Evolutionary conservation across 2,888 invertebrate species (phyloP).

Genomic region (Allacma fusca): DNA sequence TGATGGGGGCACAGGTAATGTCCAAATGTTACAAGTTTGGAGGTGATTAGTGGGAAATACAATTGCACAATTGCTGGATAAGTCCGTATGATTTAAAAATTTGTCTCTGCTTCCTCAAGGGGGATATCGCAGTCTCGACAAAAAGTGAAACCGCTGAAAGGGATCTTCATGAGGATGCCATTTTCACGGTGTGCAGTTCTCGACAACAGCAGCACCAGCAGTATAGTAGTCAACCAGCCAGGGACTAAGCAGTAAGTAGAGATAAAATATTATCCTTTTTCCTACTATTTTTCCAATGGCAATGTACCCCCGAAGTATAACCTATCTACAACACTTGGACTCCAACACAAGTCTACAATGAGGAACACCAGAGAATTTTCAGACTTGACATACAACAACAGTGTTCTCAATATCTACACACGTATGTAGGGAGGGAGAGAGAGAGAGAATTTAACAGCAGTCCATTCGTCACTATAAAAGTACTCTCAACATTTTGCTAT

Average conservation of each 20-base stretch:
- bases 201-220: slow-evolving; percentile 35
- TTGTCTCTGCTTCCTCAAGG: slow-evolving; percentile 4
- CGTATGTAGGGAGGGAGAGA: neutral
- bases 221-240: slow-evolving; percentile 9
- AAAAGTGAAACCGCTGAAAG: slow-evolving; percentile 35
- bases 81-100: neutral
- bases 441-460: neutral
- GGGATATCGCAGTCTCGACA: slow-evolving; percentile 10
- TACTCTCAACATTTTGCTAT: slow-evolving; percentile 11
- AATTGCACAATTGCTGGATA: neutral
- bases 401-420: slow-evolving; percentile 1
- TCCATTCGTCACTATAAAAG: slow-evolving; percentile 10
- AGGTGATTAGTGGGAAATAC: neutral
- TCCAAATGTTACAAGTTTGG: neutral
- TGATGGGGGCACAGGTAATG: neutral
- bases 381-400: slow-evolving; percentile 16
- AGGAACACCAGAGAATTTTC: slow-evolving; percentile 13
- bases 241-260: slow-evolving; percentile 26
- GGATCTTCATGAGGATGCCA: slow-evolving; percentile 38
- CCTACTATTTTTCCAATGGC: slow-evolving; percentile 36
- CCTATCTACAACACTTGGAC: neutral
- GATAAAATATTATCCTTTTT: slow-evolving; percentile 33
- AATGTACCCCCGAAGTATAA: slow-evolving; percentile 32
- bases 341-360: slow-evolving; percentile 13
- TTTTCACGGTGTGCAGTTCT: slow-evolving; percentile 38